A percentile compares a stretch with the other conserved stretches of the same genome.
Evolutionary conservation across 2,797 vertebrate species (phyloP).

Genomic region (Scolopax rusticola): DNA sequence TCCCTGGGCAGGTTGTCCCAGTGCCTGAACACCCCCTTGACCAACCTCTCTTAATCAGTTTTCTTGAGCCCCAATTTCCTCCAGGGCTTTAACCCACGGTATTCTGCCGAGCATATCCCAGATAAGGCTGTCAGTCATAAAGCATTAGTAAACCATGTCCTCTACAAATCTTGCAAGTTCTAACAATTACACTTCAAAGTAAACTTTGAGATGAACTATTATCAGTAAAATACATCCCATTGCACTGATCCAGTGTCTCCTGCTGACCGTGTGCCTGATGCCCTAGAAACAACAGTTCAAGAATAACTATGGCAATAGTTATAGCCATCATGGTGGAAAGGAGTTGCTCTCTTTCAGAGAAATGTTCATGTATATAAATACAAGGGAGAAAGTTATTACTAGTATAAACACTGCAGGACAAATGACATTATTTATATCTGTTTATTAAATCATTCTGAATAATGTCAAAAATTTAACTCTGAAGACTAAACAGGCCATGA

Average conservation of each 20-base stretch:
- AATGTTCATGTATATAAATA: neutral
- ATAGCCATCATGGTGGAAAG: neutral
- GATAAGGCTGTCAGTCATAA: neutral
- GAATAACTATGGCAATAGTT: neutral
- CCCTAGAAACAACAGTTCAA: neutral
- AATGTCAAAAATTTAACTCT: neutral
- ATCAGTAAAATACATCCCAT: neutral
- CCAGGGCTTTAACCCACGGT: neutral
- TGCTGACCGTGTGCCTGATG: neutral
- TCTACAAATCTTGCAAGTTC: neutral
- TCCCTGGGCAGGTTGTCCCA: too few species aligned
- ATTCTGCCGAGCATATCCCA: neutral
- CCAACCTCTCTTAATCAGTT: neutral
- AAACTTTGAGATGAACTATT: neutral
- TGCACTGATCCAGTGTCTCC: neutral
- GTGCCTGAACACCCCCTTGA: too few species aligned
- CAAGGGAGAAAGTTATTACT: neutral
- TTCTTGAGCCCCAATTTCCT: neutral
- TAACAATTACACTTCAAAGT: neutral
- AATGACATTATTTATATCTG: constrained; percentile 14
- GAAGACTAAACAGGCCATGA: neutral
- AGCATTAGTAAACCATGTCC: neutral
- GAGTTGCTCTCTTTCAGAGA: constrained; percentile 23
- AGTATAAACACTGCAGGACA: neutral
- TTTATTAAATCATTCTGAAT: constrained; percentile 10